These are phyloP conservation scores for Drosophila tristis DNA, from an alignment of 1,140 invertebrate genomes.

Conservation along the genomic window DNA sequence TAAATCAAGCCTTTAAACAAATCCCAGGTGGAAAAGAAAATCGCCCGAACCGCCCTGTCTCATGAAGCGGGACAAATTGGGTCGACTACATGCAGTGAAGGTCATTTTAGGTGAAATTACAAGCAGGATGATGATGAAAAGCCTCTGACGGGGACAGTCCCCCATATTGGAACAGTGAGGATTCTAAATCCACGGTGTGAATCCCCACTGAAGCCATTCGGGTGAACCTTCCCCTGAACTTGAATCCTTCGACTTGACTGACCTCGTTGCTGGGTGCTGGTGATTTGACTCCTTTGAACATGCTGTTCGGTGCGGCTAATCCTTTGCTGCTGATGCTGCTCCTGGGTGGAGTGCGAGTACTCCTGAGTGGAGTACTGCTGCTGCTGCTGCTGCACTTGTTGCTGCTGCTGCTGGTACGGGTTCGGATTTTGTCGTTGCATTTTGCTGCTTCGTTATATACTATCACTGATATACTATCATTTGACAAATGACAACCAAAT, in stretches of 20 bases:
- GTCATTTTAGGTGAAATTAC: constrained; percentile 10
- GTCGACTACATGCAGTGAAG: neutral
- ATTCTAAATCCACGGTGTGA: constrained; percentile 80
- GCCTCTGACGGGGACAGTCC: neutral
- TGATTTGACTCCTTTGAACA: constrained; percentile 89
- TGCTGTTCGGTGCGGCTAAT: constrained; percentile 90
- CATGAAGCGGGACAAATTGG: no score
- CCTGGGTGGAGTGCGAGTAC: constrained; percentile 75
- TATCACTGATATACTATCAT: constrained; percentile 79
- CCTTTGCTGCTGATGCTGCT: constrained; percentile 87
- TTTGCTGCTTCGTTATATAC: constrained; percentile 78
- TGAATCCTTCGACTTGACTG: constrained; percentile 77
- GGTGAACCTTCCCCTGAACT: constrained; percentile 33
- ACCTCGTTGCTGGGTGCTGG: constrained; percentile 90
- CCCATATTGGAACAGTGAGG: constrained; percentile 37
- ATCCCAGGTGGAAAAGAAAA: no score
- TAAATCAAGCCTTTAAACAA: no score
- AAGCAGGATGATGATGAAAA: constrained; percentile 26
- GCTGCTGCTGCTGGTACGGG: constrained; percentile 84
- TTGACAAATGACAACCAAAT: constrained; percentile 82
- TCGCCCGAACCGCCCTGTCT: no score
- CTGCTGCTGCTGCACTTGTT: constrained; percentile 86
- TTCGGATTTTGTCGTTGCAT: constrained; percentile 84
- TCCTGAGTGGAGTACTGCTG: constrained; percentile 85
- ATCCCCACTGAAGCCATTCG: constrained; percentile 58